phyloP scores from a whole-genome alignment of 2,888 invertebrate genomes.

The Polyploca ridens region DNA sequence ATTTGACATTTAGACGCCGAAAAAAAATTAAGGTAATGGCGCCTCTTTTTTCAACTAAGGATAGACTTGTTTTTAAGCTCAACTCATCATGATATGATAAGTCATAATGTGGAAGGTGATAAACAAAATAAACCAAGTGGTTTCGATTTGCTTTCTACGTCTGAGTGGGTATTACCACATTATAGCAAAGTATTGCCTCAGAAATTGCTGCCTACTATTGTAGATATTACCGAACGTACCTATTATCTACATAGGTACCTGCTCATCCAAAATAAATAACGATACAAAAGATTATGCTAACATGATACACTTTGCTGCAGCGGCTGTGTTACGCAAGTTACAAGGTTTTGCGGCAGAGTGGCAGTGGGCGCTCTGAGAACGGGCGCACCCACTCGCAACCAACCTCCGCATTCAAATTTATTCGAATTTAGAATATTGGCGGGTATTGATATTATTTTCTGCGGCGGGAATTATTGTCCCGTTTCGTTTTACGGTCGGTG shows the following conservation, averaged over 20 bases:
- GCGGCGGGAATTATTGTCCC: constrained; percentile 50
- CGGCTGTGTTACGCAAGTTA: constrained; percentile 30
- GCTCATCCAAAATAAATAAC: constrained; percentile 4
- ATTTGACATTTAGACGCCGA: constrained; percentile 39
- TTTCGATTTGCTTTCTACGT: too few relatives aligned
- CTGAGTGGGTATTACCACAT: too few relatives aligned
- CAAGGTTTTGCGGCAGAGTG: constrained; percentile 39
- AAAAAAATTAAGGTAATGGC: constrained; percentile 31
- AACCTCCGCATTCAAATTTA: constrained; percentile 35
- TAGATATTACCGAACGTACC: too few relatives aligned
- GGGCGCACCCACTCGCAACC: constrained; percentile 51
- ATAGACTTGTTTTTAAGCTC: too few relatives aligned
- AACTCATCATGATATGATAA: too few relatives aligned
- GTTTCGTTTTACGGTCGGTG: constrained; percentile 57
- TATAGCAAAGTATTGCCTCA: too few relatives aligned
- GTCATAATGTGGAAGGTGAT: too few relatives aligned
- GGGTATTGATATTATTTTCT: constrained; percentile 43
- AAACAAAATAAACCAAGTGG: too few relatives aligned
- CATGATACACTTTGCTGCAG: not conserved
- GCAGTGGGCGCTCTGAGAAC: constrained; percentile 26
- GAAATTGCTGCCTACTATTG: too few relatives aligned
- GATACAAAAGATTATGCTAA: constrained; percentile 6
- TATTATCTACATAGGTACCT: not conserved
- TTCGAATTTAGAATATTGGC: constrained; percentile 39
- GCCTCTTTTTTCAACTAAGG: not conserved